These are phyloP conservation scores for Lanistes nyassanus DNA, from an alignment of 1,140 invertebrate genomes.

Conservation along the genomic window DNA sequence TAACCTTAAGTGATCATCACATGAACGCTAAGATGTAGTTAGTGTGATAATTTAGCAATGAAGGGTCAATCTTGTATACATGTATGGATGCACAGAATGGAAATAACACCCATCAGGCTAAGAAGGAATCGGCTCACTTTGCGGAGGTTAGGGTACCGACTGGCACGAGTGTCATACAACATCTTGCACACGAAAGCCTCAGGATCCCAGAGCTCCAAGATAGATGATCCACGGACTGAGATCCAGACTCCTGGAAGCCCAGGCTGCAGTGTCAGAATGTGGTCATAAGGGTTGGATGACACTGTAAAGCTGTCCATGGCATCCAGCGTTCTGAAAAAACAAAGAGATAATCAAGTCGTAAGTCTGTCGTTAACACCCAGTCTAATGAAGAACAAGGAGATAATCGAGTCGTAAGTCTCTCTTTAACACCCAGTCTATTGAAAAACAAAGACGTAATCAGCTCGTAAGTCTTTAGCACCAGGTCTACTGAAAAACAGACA, in stretches of 20 bases:
- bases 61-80: neutral
- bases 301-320: constrained; percentile 68
- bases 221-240: constrained; percentile 68
- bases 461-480: constrained; percentile 67
- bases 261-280: constrained; percentile 59
- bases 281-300: constrained; percentile 65
- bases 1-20: too few relatives aligned
- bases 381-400: constrained; percentile 58
- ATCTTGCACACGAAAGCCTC: constrained; percentile 67
- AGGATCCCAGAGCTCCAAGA: constrained; percentile 70
- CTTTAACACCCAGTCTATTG: constrained; percentile 68
- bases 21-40: too few relatives aligned
- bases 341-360: constrained; percentile 44
- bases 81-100: neutral
- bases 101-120: neutral
- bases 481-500: constrained; percentile 64
- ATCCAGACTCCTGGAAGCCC: constrained; percentile 69
- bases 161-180: constrained; percentile 69
- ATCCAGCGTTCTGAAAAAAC: constrained; percentile 66
- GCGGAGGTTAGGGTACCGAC: constrained; percentile 64
- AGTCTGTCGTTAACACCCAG: constrained; percentile 68
- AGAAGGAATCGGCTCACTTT: constrained; percentile 51
- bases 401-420: constrained; percentile 65
- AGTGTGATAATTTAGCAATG: too few relatives aligned
- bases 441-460: constrained; percentile 32